Conservation (phyloP, 1,140 invertebrate genomes). For the Drosophila rufa region DNA sequence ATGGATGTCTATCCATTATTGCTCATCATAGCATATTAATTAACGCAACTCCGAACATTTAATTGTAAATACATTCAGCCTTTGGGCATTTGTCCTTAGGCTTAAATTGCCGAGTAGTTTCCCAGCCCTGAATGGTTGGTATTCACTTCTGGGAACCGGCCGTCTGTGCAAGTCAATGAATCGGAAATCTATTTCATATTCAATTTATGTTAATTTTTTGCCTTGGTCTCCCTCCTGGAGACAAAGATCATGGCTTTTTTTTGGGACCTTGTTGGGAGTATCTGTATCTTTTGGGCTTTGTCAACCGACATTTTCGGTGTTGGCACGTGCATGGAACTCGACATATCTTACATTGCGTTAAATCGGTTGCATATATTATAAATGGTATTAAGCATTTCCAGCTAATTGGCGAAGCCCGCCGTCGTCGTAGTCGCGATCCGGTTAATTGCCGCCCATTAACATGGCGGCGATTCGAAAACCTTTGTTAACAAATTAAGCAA, state of each 20-base stretch:
- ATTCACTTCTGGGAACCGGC: constrained; percentile 16
- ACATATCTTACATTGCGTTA: constrained; percentile 30
- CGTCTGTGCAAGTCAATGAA: constrained; percentile 1
- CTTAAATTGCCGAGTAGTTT: constrained; percentile 3
- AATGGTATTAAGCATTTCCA: constrained; percentile 27
- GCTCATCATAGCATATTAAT: constrained; percentile 3
- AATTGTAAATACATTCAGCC: constrained; percentile 21
- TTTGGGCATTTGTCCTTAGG: constrained; percentile 19
- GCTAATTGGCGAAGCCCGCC: constrained; percentile 60
- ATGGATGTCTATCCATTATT: background rate
- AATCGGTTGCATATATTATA: constrained; percentile 53
- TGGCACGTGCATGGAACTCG: constrained; percentile 31
- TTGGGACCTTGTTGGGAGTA: background rate
- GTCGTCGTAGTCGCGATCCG: constrained; percentile 30
- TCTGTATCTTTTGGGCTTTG: constrained; percentile 6
- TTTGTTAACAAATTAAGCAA: constrained; percentile 81
- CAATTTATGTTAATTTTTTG: constrained; percentile 28
- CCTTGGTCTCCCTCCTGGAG: constrained; percentile 1
- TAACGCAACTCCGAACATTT: constrained; percentile 3
- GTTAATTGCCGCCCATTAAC: constrained; percentile 78
- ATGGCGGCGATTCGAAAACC: constrained; percentile 50
- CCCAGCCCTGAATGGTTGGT: constrained; percentile 16
- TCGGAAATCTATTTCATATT: constrained; percentile 29
- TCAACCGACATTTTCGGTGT: constrained; percentile 21
- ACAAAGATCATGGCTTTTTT: constrained; percentile 1